A percentile compares a stretch with the other conserved stretches of the same genome.
phyloP scores from a whole-genome alignment of 2,888 invertebrate species.

The Eupithecia dodoneata region DNA sequence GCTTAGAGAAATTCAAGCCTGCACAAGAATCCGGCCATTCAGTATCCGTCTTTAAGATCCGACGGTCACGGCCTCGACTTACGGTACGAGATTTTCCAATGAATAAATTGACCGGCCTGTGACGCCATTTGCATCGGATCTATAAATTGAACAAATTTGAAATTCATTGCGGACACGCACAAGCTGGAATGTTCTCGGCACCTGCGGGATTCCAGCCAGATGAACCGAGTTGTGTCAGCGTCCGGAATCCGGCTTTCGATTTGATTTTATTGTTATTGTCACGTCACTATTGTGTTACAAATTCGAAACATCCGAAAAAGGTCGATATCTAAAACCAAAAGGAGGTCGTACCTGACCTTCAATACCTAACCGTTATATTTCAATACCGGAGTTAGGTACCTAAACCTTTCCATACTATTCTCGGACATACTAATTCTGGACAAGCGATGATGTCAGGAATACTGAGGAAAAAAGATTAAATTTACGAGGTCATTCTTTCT shows the following conservation, averaged over 20 bases:
- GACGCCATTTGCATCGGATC: conserved; percentile 60
- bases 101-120: conserved; percentile 67
- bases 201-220: conserved; percentile 40
- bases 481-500: too few species aligned
- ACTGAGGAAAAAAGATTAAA: too few species aligned
- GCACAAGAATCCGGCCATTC: conserved; percentile 10
- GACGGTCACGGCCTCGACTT: neutral
- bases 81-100: conserved; percentile 60
- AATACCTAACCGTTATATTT: too few species aligned
- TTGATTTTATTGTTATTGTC: conserved; percentile 4
- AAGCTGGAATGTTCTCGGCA: conserved; percentile 46
- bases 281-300: conserved; percentile 14
- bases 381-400: too few species aligned
- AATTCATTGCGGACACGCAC: conserved; percentile 61
- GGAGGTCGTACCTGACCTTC: neutral
- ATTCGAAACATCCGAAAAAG: neutral
- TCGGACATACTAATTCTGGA: too few species aligned
- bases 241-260: conserved; percentile 21
- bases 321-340: neutral
- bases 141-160: conserved; percentile 70
- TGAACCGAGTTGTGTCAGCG: conserved; percentile 23
- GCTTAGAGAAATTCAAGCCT: neutral
- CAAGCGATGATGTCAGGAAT: too few species aligned
- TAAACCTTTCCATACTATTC: too few species aligned
- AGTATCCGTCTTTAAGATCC: conserved; percentile 4